phyloP scores from a whole-genome alignment of 2,888 invertebrate species.

The Yponomeuta sedellus region DNA sequence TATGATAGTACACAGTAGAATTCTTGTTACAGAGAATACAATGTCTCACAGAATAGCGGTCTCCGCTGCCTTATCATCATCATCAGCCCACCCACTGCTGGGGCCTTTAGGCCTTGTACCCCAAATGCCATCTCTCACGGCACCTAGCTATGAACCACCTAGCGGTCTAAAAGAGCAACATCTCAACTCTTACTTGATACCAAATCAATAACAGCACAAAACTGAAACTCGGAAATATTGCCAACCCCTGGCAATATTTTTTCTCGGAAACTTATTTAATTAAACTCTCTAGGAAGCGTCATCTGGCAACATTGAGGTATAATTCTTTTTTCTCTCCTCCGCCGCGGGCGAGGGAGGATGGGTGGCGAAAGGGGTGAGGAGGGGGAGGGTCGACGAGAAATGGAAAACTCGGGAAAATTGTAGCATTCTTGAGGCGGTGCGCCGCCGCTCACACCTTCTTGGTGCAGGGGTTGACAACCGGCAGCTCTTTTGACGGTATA shows the following conservation, averaged over 20 bases:
- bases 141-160: too few species aligned
- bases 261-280: slow-evolving; percentile 6
- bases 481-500: neutral
- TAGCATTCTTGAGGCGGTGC: slow-evolving; percentile 77
- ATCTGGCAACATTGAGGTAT: slow-evolving; percentile 61
- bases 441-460: slow-evolving; percentile 71
- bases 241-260: neutral
- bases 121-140: too few species aligned
- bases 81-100: too few species aligned
- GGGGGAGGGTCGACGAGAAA: slow-evolving; percentile 63
- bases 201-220: neutral
- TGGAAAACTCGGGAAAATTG: slow-evolving; percentile 77
- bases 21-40: too few species aligned
- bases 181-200: neutral
- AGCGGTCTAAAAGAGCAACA: too few species aligned
- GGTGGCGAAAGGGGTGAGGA: slow-evolving; percentile 28
- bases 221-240: neutral
- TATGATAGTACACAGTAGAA: too few species aligned
- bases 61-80: too few species aligned
- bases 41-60: too few species aligned
- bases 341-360: slow-evolving; percentile 22
- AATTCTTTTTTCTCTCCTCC: slow-evolving; percentile 54
- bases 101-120: too few species aligned
- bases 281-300: slow-evolving; percentile 20
- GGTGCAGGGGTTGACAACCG: slow-evolving; percentile 41